phyloP scores from a whole-genome alignment of 1,140 invertebrate species.

The Neoseiulus cucumeris region DNA sequence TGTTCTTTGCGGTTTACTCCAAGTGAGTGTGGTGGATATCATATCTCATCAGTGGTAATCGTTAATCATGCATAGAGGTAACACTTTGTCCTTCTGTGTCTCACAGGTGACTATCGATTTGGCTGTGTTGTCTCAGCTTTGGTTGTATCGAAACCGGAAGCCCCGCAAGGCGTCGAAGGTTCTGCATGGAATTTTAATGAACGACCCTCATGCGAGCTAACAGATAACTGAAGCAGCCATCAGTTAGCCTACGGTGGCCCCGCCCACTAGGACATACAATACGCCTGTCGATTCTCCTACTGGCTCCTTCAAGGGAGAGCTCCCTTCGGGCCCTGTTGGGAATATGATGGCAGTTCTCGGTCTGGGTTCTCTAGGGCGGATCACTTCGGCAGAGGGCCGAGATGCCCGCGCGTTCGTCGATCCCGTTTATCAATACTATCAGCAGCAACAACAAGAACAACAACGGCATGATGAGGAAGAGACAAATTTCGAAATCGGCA shows the following conservation, averaged over 20 bases:
- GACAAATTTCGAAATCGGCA: background rate
- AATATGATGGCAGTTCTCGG: no score
- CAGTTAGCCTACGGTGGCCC: constrained; percentile 7
- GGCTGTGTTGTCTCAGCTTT: constrained; percentile 58
- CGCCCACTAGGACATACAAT: background rate
- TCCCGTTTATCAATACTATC: no score
- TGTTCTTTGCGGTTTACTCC: constrained; percentile 77
- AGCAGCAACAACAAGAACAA: no score
- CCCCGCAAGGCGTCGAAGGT: background rate
- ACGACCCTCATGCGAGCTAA: background rate
- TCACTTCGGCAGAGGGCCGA: no score
- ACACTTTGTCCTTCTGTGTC: no score
- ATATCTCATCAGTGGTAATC: constrained; percentile 4
- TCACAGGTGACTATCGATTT: constrained; percentile 45
- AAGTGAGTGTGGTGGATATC: constrained; percentile 33
- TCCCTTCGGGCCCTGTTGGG: no score
- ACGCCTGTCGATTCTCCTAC: background rate
- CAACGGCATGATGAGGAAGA: no score
- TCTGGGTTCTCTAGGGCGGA: no score
- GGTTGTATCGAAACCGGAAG: constrained; percentile 28
- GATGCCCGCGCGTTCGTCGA: no score
- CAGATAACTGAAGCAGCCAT: background rate
- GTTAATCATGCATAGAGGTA: no score
- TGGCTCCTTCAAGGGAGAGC: no score
- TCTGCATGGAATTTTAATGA: background rate